Base-by-base conservation (phyloP, 1,140 invertebrate species). In the Bilobella aurantiaca region DNA sequence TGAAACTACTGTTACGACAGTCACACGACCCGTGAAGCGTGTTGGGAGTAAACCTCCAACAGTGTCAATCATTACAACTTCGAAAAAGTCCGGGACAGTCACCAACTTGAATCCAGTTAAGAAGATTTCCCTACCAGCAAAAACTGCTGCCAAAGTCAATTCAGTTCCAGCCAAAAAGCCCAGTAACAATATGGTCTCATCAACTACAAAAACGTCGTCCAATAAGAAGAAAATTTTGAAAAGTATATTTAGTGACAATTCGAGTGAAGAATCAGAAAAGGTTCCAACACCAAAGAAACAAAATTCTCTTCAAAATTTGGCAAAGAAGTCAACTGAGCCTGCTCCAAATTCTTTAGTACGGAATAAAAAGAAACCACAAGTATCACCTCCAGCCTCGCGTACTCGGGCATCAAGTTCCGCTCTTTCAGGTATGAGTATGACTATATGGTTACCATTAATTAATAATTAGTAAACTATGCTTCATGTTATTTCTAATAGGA, bases 161-260 rank as follows among this genome's bases (percentile, higher is more conserved):
- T 18, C 28, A 18, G 3, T 34, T 23, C 3, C 16, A 18, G 62
- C 60, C 29, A 68, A 65, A 53, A 59, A 25, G 23, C 47, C n/a
- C 21, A 25, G 53, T 16, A 34, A 5, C 16, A 47, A 27, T 42
- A 37, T 37, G 49, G 57, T 21, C 28, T 53, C 56, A 31, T 37
- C 42, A 1, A 28, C 27, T 12, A 62, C 53, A 59, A 12, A 32
- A 56, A 1, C 64, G 18, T 49, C 49, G 27, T 62, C 53, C 12
- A 57, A 23, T 42, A 62, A 65, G 47, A 57, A 47, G 23, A 64
- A 64, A 25, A 47, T 61, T 1, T 27, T 65, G 29, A 70, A 70
- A 61, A 67, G 65, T 25, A 70, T 70, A 18, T 70, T 70, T 46
- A 67, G 65, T 16, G 69, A 70, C 21, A 70, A 70, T 65, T 67